Base-by-base conservation (phyloP, 2,888 invertebrate species). In the Agrochola circellaris region DNA sequence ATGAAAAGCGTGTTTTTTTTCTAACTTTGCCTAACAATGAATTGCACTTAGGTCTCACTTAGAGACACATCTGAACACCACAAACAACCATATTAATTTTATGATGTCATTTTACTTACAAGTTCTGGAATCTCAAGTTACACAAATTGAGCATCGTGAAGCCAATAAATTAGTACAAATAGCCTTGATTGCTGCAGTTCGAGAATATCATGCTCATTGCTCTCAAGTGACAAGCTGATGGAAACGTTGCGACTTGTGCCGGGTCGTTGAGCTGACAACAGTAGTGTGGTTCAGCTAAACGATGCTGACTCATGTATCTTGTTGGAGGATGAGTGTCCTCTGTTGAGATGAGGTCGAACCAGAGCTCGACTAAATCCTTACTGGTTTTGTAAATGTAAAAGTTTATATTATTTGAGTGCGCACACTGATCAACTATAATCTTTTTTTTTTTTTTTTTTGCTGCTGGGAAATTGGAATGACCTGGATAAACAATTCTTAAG, bases 211-310 rank as follows among this genome's bases (percentile, higher is more conserved):
- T 38, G 73, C 71, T 77, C 54, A 72, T 75, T 85, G 75, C 66
- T 66, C 84, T 73, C 76, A 83, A 86, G 83, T 87, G 73, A 83
- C 83, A 74, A 13, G 64, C 38, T 69, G 83, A 87, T 83, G 68
- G 87, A 78, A 65, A 62, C 17, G 58, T 60, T 56, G 60, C 15
- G n/a, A 54, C 30, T 78, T 48, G 68, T 48, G 13, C 9, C 69
- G 69, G 83, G 87, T 87, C 87, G 26, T 65, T 86, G 87, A 74
- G 74, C 87, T 71, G 8, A 34, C 45, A 30, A 67, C 76, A 82
- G 54, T 76, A 48, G 34, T 38, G 69, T 20, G 15, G 77, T 73
- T 85, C 69, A 83, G 45, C 78, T 66, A 56, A 83, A 60, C 60
- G 62, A 38, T 58, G 30, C 73, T 83, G 79, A 83, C 69, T 73